These are phyloP conservation scores for Apomyelois bistriatella DNA, from an alignment of 2,888 invertebrate species.

Conservation along the genomic window DNA sequence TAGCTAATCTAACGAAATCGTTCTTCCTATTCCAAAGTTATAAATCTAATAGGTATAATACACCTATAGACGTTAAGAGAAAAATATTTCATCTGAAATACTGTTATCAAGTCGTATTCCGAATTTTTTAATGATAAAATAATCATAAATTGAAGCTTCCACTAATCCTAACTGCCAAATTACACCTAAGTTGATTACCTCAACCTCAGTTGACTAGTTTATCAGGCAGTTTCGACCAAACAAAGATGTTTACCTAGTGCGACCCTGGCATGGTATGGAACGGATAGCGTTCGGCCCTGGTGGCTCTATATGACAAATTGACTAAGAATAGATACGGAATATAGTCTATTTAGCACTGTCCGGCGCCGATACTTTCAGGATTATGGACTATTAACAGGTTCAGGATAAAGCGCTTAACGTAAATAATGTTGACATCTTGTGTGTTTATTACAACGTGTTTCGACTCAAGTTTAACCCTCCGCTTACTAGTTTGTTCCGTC, in stretches of 20 bases:
- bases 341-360: conserved; percentile 29
- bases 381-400: neutral
- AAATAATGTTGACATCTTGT: conserved; percentile 1
- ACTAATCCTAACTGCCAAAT: too few species aligned
- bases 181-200: conserved; percentile 7
- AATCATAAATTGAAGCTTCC: too few species aligned
- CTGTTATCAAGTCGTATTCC: too few species aligned
- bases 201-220: conserved; percentile 1
- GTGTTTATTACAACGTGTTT: neutral
- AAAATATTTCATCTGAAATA: too few species aligned
- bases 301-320: conserved; percentile 35
- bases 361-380: conserved; percentile 14
- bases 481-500: too few species aligned
- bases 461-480: neutral
- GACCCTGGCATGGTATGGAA: conserved; percentile 13
- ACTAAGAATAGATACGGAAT: conserved; percentile 39
- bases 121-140: too few species aligned
- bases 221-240: conserved; percentile 10
- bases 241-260: conserved; percentile 22
- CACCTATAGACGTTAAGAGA: too few species aligned
- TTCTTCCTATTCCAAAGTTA: too few species aligned
- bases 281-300: conserved; percentile 19
- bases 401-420: neutral
- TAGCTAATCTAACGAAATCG: too few species aligned
- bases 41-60: too few species aligned